Percentiles rank a stretch among this genome's conserved stretches.
These are phyloP conservation scores for Lichenostomus cassidix DNA, from an alignment of 2,113 vertebrate genomes.

Conservation along the genomic window DNA sequence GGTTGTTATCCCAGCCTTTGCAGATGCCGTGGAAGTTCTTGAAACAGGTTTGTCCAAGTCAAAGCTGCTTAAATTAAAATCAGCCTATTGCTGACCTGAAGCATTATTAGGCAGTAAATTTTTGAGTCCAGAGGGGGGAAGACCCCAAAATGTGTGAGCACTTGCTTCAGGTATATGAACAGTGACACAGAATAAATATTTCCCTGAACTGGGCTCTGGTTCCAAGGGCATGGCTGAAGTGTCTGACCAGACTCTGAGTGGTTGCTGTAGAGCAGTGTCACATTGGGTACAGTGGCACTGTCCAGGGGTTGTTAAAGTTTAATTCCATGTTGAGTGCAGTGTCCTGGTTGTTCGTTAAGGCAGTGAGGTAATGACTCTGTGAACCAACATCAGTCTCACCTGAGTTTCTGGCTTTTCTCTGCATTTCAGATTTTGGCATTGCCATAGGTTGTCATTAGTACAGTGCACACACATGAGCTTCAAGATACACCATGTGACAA, in stretches of 20 bases:
- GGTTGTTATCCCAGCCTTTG: not conserved
- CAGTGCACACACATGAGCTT: not conserved
- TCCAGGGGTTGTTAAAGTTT: not conserved
- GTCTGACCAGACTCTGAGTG: not conserved
- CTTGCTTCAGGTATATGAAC: not conserved
- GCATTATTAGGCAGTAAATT: not conserved
- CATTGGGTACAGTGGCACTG: accelerated
- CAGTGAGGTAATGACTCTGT: not conserved
- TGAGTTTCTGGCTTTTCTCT: not conserved
- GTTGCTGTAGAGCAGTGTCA: accelerated
- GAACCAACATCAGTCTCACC: not conserved
- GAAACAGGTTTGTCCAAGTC: not conserved
- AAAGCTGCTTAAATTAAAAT: not conserved
- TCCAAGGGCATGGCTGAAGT: not conserved
- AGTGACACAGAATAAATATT: not conserved
- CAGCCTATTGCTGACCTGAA: not conserved
- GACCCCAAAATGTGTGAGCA: accelerated
- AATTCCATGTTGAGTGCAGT: not conserved
- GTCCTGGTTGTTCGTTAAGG: not conserved
- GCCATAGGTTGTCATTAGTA: accelerated
- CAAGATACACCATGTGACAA: not conserved
- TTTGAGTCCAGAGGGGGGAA: not conserved
- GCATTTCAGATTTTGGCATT: not conserved
- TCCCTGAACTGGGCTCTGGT: not conserved
- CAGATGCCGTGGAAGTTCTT: not conserved